Conservation (phyloP, 2,888 invertebrate species). For the Drosophila antonietae region DNA sequence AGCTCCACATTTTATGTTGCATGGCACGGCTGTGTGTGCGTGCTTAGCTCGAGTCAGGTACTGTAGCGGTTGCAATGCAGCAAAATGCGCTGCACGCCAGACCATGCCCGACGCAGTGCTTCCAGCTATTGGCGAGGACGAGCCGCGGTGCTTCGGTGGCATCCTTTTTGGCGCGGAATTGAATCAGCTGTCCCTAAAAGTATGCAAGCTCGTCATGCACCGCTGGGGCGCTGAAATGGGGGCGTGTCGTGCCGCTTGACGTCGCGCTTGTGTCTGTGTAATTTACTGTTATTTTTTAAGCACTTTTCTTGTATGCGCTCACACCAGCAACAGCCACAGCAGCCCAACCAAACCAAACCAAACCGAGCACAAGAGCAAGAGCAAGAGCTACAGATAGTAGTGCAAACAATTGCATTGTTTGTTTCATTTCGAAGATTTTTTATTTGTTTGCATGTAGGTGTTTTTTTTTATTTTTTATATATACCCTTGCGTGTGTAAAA, state of each 20-base stretch:
- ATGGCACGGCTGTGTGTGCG: slow-evolving; percentile 21
- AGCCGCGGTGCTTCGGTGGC: slow-evolving; percentile 18
- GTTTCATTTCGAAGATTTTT: slow-evolving; percentile 62
- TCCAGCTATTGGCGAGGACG: slow-evolving; percentile 37
- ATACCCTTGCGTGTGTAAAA: slow-evolving; percentile 1
- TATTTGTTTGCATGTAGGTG: slow-evolving; percentile 27
- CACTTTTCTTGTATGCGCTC: slow-evolving; percentile 69
- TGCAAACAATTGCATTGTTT: slow-evolving; percentile 64
- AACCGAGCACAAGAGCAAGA: slow-evolving; percentile 12
- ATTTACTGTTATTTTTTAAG: slow-evolving; percentile 79
- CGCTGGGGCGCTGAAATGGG: slow-evolving; percentile 38
- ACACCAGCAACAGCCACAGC: slow-evolving; percentile 30
- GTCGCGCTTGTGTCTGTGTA: slow-evolving; percentile 60
- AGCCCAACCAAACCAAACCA: neutral
- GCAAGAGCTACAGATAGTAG: slow-evolving; percentile 25
- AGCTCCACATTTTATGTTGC: neutral
- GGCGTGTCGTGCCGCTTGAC: slow-evolving; percentile 34
- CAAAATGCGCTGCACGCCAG: slow-evolving; percentile 50
- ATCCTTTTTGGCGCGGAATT: slow-evolving; percentile 54
- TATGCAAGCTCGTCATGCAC: slow-evolving; percentile 77
- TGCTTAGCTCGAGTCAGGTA: slow-evolving; percentile 51
- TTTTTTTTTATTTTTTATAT: neutral
- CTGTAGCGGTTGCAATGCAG: slow-evolving; percentile 46
- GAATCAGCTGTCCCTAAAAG: slow-evolving; percentile 74
- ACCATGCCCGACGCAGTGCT: slow-evolving; percentile 16